Evolutionary conservation across 37 sponge, comb jelly and placozoan genomes (phyloP), one percentile per base, ranked within the genome.

Genomic region (Amphimedon queenslandica): DNA sequence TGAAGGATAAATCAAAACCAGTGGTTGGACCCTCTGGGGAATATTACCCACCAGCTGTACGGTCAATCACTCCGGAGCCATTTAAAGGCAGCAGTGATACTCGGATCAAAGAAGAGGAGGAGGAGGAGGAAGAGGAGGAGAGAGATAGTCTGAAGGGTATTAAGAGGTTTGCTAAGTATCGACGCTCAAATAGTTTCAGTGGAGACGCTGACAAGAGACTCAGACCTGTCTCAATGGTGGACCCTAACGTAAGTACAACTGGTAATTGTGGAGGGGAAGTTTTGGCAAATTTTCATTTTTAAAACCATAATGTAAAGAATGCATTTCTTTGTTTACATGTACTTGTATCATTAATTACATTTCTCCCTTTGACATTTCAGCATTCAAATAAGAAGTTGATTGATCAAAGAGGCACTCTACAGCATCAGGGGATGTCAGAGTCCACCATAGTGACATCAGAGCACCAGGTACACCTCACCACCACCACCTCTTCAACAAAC

Each of bases 151-250:
- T n/a, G 5, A 11, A 11, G 28, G 8, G 13, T 8, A 18, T 47
- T 8, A 6, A 6, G 27, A 13, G 61, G 61, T 60, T 6, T 25
- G 21, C 8, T 6, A 60, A 60, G 28, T 6, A 13, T n/a, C 23
- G 61, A n/a, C 23, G 61, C 5, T 60, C 61, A 5, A 60, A n/a
- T 6, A 60, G 61, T 25, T 60, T 60, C 28, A 25, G 27, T 60
- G n/a, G n/a, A n/a, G 51, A 47, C 13, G 51, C 13, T 13, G 61
- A 11, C 5, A 13, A n/a, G 27, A 25, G 5, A 6, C 21, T n/a
- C 5, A 60, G 61, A n/a, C 61, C 61, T 6, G 28, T 60, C 5
- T 60, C 61, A 60, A 25, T 60, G 61, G 13, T 47, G 51, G 51
- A 18, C 51, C 13, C 8, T 47, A 13, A 8, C 13, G 51, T 47